phyloP scores from a whole-genome alignment of 2,797 vertebrate genomes.

The Melanotaenia maccullochi region DNA sequence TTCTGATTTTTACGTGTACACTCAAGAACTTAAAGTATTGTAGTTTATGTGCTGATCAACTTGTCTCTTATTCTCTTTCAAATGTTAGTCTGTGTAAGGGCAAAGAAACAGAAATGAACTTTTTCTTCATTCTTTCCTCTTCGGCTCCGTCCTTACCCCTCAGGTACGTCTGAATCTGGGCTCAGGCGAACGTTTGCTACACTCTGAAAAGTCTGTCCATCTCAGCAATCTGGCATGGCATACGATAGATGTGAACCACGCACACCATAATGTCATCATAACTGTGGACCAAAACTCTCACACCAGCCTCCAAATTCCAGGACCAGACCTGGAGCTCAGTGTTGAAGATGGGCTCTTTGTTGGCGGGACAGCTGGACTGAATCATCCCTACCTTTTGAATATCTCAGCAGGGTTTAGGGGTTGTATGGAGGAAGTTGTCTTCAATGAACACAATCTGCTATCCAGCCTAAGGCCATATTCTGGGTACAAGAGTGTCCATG shows the following conservation, averaged over 20 bases:
- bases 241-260: slow-evolving; percentile 81
- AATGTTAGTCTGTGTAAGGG: neutral
- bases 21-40: neutral
- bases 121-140: neutral
- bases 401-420: slow-evolving; percentile 81
- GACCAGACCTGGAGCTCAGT: slow-evolving; percentile 80
- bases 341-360: slow-evolving; percentile 86
- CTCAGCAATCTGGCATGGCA: slow-evolving; percentile 91
- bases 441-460: slow-evolving; percentile 88
- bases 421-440: slow-evolving; percentile 87
- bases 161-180: slow-evolving; percentile 89
- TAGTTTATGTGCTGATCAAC: slow-evolving; percentile 5
- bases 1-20: neutral
- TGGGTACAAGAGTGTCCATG: slow-evolving; percentile 85
- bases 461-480: slow-evolving; percentile 85
- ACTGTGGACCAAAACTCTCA: slow-evolving; percentile 82
- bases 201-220: slow-evolving; percentile 77
- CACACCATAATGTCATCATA: slow-evolving; percentile 79
- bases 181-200: slow-evolving; percentile 78
- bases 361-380: slow-evolving; percentile 80
- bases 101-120: neutral
- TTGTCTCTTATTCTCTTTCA: neutral
- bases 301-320: slow-evolving; percentile 75
- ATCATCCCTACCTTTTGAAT: slow-evolving; percentile 75
- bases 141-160: slow-evolving; percentile 3